Percentiles rank a stretch among this genome's conserved stretches.
Evolutionary conservation across 2,113 vertebrate species (phyloP).

Genomic region (Microtus pennsylvanicus): DNA sequence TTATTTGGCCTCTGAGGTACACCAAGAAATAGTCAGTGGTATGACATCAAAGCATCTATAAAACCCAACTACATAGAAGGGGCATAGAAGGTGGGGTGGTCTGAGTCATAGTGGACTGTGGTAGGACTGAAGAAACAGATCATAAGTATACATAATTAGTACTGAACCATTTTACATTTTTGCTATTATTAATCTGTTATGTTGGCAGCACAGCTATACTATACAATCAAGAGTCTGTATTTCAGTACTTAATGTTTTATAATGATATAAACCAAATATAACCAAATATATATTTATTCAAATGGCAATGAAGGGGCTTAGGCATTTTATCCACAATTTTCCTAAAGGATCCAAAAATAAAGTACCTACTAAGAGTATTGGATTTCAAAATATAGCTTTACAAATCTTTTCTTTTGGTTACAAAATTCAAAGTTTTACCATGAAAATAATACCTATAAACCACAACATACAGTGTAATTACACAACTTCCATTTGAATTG

Average conservation of each 20-base stretch:
- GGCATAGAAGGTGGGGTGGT: neutral
- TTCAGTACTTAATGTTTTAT: neutral
- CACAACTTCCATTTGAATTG: neutral
- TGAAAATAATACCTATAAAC: neutral
- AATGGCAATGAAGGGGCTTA: neutral
- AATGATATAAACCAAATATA: neutral
- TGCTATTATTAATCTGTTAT: slow-evolving; percentile 6
- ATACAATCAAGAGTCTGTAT: slow-evolving; percentile 17
- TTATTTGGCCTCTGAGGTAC: neutral
- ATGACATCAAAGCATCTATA: neutral
- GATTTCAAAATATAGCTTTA: neutral
- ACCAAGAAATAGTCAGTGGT: neutral
- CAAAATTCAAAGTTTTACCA: neutral
- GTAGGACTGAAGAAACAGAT: neutral
- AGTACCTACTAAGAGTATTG: neutral
- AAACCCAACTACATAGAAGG: neutral
- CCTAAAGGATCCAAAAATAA: neutral
- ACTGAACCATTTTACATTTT: neutral
- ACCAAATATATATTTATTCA: neutral
- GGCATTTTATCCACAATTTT: neutral
- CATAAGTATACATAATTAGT: neutral
- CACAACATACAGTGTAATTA: neutral
- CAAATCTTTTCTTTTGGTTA: neutral
- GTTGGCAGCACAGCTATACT: neutral
- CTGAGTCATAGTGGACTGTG: neutral